Evolutionary conservation across 2,797 vertebrate species (phyloP), one percentile per base, ranked within the genome.

Genomic region (Gadopsis bispinosus): DNA sequence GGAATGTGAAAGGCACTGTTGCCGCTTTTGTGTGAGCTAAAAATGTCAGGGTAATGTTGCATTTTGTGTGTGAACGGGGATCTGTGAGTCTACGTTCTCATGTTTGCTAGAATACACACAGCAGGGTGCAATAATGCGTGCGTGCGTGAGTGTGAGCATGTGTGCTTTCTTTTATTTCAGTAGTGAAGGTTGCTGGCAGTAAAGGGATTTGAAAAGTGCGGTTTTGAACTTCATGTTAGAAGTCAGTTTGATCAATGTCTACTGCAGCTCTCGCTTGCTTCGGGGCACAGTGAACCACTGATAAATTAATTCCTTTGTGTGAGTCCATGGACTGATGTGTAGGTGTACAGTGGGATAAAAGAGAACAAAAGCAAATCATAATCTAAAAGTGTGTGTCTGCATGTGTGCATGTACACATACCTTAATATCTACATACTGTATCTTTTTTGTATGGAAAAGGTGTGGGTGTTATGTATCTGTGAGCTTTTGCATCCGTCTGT

Each of bases 161-260:
- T 70, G 70, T 35, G 67, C 43, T 37, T 83, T 81, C 73, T 85
- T 87, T 88, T 81, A 86, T 90, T 89, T 87, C 83, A 77, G 83
- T 63, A 81, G 86, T 80, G 84, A 88, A 80, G 84, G 80, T 86
- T 92, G 82, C 89, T 89, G 77, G 88, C 85, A 87, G 90, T 89
- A 93, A 93, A 92, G 91, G 88, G 91, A 93, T 93, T 93, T 91
- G 86, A 91, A 93, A 90, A 92, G 90, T 89, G 84, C 19, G 85
- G 92, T 93, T 95, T 94, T 94, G 86, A 93, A 95, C 93, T 94
- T 94, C 93, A 94, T 93, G 94, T 93, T 93, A 93, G 91, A 94
- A 95, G 95, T 94, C 94, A 94, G 93, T 95, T 95, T 95, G 94
- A 95, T 96, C 94, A 94, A 95, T 95, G 94, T 94, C 93, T 95